phyloP scores from a whole-genome alignment of 1,140 invertebrate species.

The Ips nitidus region DNA sequence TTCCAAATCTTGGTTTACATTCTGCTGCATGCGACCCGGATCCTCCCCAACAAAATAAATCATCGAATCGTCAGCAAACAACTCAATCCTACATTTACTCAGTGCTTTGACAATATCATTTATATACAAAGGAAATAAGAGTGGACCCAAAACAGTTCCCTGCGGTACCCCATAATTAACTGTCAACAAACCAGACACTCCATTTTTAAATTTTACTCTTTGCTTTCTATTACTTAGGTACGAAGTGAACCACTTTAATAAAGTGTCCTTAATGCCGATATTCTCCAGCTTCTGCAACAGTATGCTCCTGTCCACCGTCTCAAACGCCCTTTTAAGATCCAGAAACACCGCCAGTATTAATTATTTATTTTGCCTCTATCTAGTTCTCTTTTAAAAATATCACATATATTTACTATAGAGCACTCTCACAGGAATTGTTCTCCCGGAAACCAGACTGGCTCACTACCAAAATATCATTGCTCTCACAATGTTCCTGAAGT shows the following conservation, averaged over 20 bases:
- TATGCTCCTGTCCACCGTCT: not conserved
- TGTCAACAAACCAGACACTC: not conserved
- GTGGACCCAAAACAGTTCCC: not conserved
- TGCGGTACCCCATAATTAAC: not conserved
- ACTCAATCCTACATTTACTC: not conserved
- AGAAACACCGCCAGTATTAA: not conserved
- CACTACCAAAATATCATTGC: not conserved
- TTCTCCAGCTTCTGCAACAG: not conserved
- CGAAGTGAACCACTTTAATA: not conserved
- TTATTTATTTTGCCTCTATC: not conserved
- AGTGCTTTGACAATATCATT: not conserved
- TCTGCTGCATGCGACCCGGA: not conserved
- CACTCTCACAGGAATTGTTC: not conserved
- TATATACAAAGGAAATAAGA: constrained; percentile 3
- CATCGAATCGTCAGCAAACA: not conserved
- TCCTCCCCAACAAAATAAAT: not conserved
- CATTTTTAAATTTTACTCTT: not conserved
- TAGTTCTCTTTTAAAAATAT: not conserved
- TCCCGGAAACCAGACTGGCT: not conserved
- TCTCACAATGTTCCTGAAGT: not conserved
- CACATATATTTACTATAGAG: not conserved
- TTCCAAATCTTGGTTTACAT: not conserved
- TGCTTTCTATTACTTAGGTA: not conserved
- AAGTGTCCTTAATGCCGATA: not conserved
- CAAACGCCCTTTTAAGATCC: not conserved